Conservation (phyloP, 2,797 vertebrate genomes). For the Eleutherodactylus coqui region DNA sequence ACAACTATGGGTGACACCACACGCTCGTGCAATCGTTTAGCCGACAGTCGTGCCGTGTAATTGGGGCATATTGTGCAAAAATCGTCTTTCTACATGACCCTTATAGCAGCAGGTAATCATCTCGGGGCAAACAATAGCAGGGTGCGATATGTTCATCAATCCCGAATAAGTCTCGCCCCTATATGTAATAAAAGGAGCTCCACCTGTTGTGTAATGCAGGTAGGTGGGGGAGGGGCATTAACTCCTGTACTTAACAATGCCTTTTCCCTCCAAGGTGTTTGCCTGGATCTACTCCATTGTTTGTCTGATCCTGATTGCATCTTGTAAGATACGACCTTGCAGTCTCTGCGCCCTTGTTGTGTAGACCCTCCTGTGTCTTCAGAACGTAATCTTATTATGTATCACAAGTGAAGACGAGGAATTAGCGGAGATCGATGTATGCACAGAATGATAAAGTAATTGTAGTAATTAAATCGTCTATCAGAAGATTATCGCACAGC, state of each 20-base stretch:
- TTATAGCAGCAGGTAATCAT: no score
- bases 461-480: neutral
- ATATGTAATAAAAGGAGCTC: neutral
- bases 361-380: constrained; percentile 36
- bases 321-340: constrained; percentile 3
- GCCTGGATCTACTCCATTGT: constrained; percentile 28
- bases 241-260: constrained; percentile 24
- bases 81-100: no score
- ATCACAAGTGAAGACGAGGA: constrained; percentile 32
- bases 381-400: constrained; percentile 36
- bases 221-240: constrained; percentile 15
- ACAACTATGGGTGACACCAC: no score
- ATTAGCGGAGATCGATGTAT: neutral
- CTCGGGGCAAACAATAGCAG: no score
- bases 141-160: no score
- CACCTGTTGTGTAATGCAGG: neutral
- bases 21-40: no score
- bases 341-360: neutral
- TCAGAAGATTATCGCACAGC: neutral
- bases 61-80: no score
- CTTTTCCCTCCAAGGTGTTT: constrained; percentile 37
- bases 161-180: no score
- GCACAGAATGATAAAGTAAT: neutral
- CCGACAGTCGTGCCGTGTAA: no score
- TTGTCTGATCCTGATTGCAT: constrained; percentile 29